phyloP scores from a whole-genome alignment of 2,113 vertebrate species.

The Lepus timidus region DNA sequence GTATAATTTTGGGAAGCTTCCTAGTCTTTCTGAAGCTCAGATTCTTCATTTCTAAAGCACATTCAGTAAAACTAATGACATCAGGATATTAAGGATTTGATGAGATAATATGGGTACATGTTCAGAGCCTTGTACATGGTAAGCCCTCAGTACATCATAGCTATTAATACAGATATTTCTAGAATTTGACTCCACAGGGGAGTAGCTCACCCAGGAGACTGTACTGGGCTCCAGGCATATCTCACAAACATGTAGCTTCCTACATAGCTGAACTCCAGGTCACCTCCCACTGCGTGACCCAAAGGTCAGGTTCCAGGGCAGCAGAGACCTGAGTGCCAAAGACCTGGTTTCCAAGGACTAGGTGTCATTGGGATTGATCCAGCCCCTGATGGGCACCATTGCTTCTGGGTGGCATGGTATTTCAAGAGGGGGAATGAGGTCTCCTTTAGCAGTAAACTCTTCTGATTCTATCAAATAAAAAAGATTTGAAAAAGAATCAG shows the following conservation, averaged over 20 bases:
- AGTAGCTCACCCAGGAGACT: too few relatives aligned
- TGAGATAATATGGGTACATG: neutral
- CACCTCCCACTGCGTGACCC: neutral
- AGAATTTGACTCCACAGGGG: neutral
- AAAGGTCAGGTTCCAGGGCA: neutral
- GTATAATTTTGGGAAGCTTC: neutral
- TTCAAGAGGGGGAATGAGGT: neutral
- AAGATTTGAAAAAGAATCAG: too few relatives aligned
- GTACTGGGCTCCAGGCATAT: neutral
- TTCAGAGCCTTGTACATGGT: neutral
- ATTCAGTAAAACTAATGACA: neutral
- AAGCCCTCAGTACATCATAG: neutral
- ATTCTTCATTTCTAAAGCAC: conserved; percentile 6
- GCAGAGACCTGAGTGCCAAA: neutral
- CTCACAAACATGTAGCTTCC: neutral
- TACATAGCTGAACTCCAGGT: neutral
- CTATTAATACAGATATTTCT: neutral
- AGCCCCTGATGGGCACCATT: neutral
- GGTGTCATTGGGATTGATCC: neutral
- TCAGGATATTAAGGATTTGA: neutral
- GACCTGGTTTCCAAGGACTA: neutral
- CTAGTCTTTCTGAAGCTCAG: neutral
- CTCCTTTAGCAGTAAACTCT: too few relatives aligned
- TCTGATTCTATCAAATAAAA: too few relatives aligned
- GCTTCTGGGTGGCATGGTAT: neutral